phyloP scores from a whole-genome alignment of 2,888 invertebrate genomes.

The Acleris sparsana region DNA sequence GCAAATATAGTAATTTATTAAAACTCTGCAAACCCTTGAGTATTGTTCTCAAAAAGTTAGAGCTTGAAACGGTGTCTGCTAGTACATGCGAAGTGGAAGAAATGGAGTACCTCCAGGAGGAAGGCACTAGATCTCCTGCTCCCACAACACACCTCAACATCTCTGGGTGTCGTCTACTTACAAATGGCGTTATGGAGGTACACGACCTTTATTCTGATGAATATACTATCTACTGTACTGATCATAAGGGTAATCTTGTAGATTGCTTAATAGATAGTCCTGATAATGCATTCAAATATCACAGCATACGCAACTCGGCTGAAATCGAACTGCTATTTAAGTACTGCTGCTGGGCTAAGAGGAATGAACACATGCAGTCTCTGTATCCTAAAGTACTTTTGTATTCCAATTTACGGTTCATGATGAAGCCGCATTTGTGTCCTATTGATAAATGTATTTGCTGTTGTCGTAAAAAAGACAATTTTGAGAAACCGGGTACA shows the following conservation, averaged over 20 bases:
- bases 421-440: conserved; percentile 18
- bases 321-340: not conserved
- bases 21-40: conserved; percentile 28
- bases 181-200: conserved; percentile 15
- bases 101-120: not conserved
- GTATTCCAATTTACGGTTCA: conserved; percentile 20
- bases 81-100: too few species aligned
- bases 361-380: conserved; percentile 11
- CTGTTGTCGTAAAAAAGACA: conserved; percentile 22
- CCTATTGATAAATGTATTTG: conserved; percentile 16
- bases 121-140: not conserved
- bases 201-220: conserved; percentile 12
- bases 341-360: conserved; percentile 28
- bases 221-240: conserved; percentile 7
- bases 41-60: conserved; percentile 4
- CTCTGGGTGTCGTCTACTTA: not conserved
- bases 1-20: conserved; percentile 19
- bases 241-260: conserved; percentile 8
- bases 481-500: not conserved
- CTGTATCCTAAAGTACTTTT: conserved; percentile 26
- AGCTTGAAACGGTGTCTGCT: too few species aligned
- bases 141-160: not conserved
- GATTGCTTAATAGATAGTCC: not conserved
- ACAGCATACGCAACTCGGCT: not conserved
- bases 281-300: not conserved